A percentile compares a stretch with the other conserved stretches of the same genome.
phyloP scores from a whole-genome alignment of 2,888 invertebrate genomes.

The Nyleta sp. region DNA sequence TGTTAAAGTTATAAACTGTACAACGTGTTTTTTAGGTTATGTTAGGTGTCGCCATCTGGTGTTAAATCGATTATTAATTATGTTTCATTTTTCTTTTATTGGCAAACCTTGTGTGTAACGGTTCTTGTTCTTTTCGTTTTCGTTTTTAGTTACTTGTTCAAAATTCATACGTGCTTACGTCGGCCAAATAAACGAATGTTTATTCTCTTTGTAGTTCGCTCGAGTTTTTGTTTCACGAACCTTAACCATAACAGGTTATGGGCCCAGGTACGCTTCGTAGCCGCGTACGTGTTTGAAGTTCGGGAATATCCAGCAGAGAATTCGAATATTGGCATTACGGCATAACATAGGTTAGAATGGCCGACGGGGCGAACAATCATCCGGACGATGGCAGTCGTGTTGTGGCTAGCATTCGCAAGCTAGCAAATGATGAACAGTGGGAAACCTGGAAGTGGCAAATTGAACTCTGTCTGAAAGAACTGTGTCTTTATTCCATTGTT shows the following conservation, averaged over 20 bases:
- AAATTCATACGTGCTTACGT: too few relatives aligned
- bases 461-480: constrained; percentile 67
- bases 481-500: constrained; percentile 64
- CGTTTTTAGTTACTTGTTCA: too few relatives aligned
- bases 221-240: too few relatives aligned
- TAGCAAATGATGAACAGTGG: constrained; percentile 22
- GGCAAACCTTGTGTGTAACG: too few relatives aligned
- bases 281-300: too few relatives aligned
- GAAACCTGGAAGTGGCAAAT: constrained; percentile 63
- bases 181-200: too few relatives aligned
- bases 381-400: background rate
- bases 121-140: too few relatives aligned
- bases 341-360: constrained; percentile 10
- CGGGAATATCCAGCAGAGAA: background rate
- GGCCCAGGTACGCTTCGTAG: constrained; percentile 9
- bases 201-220: too few relatives aligned
- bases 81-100: background rate
- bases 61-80: too few relatives aligned
- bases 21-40: too few relatives aligned
- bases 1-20: constrained; percentile 13
- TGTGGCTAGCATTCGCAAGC: constrained; percentile 5
- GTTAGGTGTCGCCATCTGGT: background rate
- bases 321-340: background rate
- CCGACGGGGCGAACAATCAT: background rate
- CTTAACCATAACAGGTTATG: constrained; percentile 23